Evolutionary conservation across 2,888 invertebrate genomes (phyloP), one percentile per base, ranked within the genome.

Genomic region (Eilema caniola): DNA sequence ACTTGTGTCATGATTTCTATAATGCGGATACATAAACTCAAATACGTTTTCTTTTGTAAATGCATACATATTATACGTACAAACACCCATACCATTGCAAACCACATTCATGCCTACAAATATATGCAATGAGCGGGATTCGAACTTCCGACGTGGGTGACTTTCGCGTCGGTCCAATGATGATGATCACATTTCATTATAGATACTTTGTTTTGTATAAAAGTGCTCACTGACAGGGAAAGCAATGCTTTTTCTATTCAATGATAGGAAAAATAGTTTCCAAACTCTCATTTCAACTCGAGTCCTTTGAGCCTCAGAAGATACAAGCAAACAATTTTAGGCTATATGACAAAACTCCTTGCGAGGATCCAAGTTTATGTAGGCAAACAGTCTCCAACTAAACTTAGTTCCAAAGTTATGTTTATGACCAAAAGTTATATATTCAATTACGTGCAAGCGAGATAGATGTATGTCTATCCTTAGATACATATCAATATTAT

Each of bases 391-490:
- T 53, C n/a, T 20, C n/a, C n/a, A 53, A 53, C 53, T 53, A n/a
- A 53, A 53, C n/a, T 53, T n/a, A 53, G 53, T 53, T n/a, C n/a
- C 53, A n/a, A 53, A 53, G 53, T 53, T 59, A 59, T n/a, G 37
- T 37, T 20, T 24, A 59, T 57, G 53, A n/a, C 53, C 53, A 53
- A 53, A 53, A 53, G 8, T 53, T 53, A 53, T 53, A 53, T 53
- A 53, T n/a, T 53, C 53, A 53, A 53, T 53, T 53, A 53, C 53
- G 53, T 53, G 53, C 7, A n/a, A 53, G 53, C n/a, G 53, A 53
- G 53, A 53, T 53, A 53, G 20, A 53, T n/a, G 53, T 53, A 53
- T n/a, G 53, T 53, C 8, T 53, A 10, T 53, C 53, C n/a, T 53
- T 2, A 53, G 47, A 47, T 20, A 47, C 10, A 20, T 47, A 20